A percentile compares a stretch with the other conserved stretches of the same genome.
Evolutionary conservation across 30 jellyfish, hydroid and myxozoan genomes (phyloP).

Genomic region (Chironex yamaguchii): DNA sequence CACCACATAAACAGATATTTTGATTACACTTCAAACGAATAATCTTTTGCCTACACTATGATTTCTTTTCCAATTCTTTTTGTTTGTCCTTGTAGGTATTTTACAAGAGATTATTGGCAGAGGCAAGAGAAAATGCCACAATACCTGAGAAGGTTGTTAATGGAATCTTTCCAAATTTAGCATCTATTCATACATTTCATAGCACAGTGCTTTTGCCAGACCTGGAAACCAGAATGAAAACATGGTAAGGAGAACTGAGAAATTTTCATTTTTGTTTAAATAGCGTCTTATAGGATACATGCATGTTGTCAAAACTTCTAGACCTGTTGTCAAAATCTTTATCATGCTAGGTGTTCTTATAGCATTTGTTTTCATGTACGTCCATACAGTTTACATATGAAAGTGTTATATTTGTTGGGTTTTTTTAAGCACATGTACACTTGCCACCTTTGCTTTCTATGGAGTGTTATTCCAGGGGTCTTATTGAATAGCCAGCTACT

Average conservation of each 20-base stretch:
- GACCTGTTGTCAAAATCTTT: no score
- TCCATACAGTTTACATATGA: no score
- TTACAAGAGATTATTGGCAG: conserved; percentile 78
- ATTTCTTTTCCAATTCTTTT: neutral
- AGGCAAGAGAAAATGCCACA: conserved; percentile 79
- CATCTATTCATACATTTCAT: conserved; percentile 88
- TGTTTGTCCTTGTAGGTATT: conserved; percentile 48
- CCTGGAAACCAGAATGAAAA: conserved; percentile 79
- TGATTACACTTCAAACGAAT: neutral
- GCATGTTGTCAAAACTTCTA: no score
- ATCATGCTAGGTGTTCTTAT: no score
- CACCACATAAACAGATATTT: no score
- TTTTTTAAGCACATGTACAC: no score
- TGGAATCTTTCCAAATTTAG: conserved; percentile 90
- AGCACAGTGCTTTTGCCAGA: conserved; percentile 90
- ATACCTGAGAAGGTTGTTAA: conserved; percentile 87
- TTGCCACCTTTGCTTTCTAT: no score
- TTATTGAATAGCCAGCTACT: no score
- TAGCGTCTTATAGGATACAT: no score
- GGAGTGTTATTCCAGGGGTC: no score
- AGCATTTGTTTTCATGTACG: no score
- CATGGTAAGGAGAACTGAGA: conserved; percentile 70
- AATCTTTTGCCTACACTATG: neutral
- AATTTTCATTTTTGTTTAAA: neutral
- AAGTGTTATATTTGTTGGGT: no score